Evolutionary conservation across 2,888 invertebrate genomes (phyloP), one percentile per base, ranked within the genome.

Genomic region (Scelioninae gen. 2): DNA sequence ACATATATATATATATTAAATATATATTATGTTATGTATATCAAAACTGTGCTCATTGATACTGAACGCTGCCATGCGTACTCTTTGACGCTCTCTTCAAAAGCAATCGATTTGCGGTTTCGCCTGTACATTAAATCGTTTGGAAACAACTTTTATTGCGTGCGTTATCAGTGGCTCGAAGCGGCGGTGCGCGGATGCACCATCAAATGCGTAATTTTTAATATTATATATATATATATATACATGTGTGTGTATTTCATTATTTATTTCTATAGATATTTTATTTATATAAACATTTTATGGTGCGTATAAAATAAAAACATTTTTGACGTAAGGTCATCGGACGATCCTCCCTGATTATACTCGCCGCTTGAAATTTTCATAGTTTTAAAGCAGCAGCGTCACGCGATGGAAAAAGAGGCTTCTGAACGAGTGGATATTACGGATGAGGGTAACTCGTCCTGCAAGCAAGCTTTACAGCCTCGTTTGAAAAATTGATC

Each of bases 401-500:
- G 64, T 73, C 68, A 73, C 73, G 73, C 73, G 73, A 73, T 73
- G 48, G 53, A 39, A 58, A 58, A 64, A 55, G 63, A 31, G 52
- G 64, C 53, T 60, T 73, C 73, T 60, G 61, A 35, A 53, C 73
- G 73, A 73, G 57, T 63, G 63, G 63, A 68, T 73, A 73, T 73
- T 73, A 68, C 73, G 68, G 73, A 73, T 68, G 73, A 58, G 64
- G 69, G 64, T 53, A 60, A 73, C 64, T 73, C 67, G 68, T 67
- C 73, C 73, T 57, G 25, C 25, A 25, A 68, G 25, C 25, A 25
- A 68, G 73, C 67, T 73, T 73, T 58, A 58, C 61, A 73, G 39
- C 63, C 73, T 64, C 64, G 68, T 69, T 69, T 64, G 64, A 73
- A 73, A 73, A 73, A 69, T 73, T 69, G 73, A 73, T 73, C 73